These are phyloP conservation scores for Euthynnus affinis DNA, from an alignment of 2,797 vertebrate genomes.

Conservation along the genomic window DNA sequence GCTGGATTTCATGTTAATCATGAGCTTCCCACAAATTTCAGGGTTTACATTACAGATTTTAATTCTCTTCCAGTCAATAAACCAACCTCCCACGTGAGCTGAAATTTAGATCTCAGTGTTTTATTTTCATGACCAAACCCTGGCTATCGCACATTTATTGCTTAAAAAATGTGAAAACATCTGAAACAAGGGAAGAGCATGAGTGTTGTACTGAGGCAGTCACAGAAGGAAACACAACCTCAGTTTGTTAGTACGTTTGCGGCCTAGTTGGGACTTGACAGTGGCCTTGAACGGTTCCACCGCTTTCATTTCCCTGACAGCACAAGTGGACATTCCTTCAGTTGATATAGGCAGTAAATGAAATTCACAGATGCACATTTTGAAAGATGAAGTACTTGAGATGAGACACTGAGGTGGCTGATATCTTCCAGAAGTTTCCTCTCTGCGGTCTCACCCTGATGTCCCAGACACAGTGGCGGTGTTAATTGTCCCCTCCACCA, in stretches of 20 bases:
- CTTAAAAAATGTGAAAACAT: not conserved
- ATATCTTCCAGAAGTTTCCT: conserved; percentile 39
- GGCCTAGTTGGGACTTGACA: conserved; percentile 26
- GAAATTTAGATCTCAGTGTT: conserved; percentile 1
- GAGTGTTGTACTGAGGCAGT: not conserved
- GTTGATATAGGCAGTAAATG: conserved; percentile 13
- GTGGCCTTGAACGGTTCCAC: conserved; percentile 31
- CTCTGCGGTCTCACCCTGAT: conserved; percentile 14
- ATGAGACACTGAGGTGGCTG: conserved; percentile 35
- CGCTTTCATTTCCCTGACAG: conserved; percentile 46
- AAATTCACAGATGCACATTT: conserved; percentile 44
- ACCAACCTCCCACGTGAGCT: not conserved
- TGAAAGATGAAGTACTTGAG: conserved; percentile 11
- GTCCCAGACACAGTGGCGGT: conserved; percentile 53
- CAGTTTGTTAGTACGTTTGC: conserved; percentile 5
- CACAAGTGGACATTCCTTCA: conserved; percentile 25
- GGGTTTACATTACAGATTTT: not conserved
- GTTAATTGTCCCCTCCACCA: conserved; percentile 63
- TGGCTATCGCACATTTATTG: not conserved
- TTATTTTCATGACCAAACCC: not conserved
- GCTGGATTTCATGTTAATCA: conserved; percentile 1
- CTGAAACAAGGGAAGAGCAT: not conserved
- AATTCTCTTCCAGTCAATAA: not conserved
- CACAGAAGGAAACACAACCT: conserved; percentile 1
- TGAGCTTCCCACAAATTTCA: not conserved